Evolutionary conservation across 2,113 vertebrate species (phyloP).

Genomic region (Thunnus thynnus): DNA sequence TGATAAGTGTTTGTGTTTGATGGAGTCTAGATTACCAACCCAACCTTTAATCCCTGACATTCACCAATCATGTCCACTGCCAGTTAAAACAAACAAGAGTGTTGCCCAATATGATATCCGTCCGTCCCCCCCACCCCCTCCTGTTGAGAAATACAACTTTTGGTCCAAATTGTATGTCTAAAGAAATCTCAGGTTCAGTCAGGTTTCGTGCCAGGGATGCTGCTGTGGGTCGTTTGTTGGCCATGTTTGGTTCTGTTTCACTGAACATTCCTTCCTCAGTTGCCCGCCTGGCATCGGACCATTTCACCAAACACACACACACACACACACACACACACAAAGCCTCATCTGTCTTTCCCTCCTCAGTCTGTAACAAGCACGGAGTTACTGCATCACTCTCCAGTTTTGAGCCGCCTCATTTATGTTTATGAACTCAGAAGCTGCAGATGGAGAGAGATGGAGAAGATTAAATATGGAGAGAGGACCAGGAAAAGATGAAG

Average conservation of each 20-base stretch:
- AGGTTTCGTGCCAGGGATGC: neutral
- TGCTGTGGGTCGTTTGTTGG: neutral
- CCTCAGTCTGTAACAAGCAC: neutral
- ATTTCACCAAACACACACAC: neutral
- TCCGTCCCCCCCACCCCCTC: neutral
- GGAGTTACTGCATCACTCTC: neutral
- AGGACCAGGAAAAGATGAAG: neutral
- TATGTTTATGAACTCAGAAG: neutral
- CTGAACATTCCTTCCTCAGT: slow-evolving; percentile 16
- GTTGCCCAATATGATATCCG: neutral
- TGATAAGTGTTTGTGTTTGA: no score
- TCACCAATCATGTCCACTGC: neutral
- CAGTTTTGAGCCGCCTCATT: slow-evolving; percentile 1
- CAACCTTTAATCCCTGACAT: neutral
- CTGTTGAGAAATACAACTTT: neutral
- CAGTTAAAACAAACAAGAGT: neutral
- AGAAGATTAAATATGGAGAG: slow-evolving; percentile 25
- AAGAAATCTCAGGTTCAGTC: neutral
- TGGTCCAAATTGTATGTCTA: neutral
- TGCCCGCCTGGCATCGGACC: neutral
- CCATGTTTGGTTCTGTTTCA: slow-evolving; percentile 12
- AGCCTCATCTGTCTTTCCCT: slow-evolving; percentile 26
- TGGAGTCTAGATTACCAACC: no score
- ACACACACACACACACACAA: slow-evolving; percentile 27
- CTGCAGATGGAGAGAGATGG: neutral